These are phyloP conservation scores for Serranus cabrilla DNA, from an alignment of 2,797 vertebrate species.

Conservation along the genomic window DNA sequence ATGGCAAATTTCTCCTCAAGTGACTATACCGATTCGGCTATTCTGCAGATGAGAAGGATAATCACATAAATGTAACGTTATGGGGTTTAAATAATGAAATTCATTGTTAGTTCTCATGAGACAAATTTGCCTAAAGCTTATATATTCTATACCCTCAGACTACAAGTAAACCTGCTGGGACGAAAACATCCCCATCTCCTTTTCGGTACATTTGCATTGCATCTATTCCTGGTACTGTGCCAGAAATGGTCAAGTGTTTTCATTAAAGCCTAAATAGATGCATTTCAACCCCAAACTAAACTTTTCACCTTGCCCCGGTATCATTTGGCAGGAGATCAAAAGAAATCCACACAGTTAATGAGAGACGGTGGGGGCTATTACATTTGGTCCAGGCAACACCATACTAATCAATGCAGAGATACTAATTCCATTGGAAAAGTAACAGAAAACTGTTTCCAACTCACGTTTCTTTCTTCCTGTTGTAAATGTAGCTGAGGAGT, in stretches of 20 bases:
- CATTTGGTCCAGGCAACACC: conserved; percentile 5
- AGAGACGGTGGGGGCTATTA: conserved; percentile 29
- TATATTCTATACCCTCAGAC: conserved; percentile 28
- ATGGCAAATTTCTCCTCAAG: conserved; percentile 36
- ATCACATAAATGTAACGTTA: conserved; percentile 40
- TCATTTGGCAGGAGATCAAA: conserved; percentile 56
- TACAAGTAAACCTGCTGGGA: conserved; percentile 42
- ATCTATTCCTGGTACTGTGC: conserved; percentile 21
- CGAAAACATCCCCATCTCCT: conserved; percentile 53
- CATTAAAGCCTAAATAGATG: conserved; percentile 58
- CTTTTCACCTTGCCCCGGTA: conserved; percentile 61
- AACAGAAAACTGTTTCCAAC: not conserved
- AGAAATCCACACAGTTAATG: conserved; percentile 48
- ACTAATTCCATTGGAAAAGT: not conserved
- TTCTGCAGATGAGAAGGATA: conserved; percentile 25
- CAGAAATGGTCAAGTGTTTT: conserved; percentile 66
- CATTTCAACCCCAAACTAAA: conserved; percentile 53
- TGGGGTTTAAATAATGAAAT: conserved; percentile 56
- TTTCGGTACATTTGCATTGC: conserved; percentile 57
- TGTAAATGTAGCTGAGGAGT: not conserved
- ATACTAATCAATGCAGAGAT: conserved; percentile 39
- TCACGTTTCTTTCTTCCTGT: not conserved
- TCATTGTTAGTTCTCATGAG: conserved; percentile 57
- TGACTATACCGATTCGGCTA: conserved; percentile 20
- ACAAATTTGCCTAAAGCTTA: conserved; percentile 52